phyloP scores from a whole-genome alignment of 1,140 invertebrate species.

The Brachionus rotundiformis region DNA sequence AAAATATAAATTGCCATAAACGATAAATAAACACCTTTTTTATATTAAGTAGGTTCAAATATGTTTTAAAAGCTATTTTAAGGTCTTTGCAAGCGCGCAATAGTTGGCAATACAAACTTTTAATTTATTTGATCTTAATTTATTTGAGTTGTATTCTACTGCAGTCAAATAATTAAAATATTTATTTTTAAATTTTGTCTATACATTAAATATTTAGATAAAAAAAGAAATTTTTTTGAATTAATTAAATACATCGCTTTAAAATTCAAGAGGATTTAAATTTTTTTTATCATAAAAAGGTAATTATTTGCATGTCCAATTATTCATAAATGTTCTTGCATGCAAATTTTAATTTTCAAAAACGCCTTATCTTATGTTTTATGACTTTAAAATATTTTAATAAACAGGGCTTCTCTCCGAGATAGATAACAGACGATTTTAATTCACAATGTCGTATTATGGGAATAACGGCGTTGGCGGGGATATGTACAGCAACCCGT shows the following conservation, averaged over 20 bases:
- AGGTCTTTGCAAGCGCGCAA: constrained; percentile 13
- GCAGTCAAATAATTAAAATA: background rate
- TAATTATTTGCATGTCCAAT: constrained; percentile 33
- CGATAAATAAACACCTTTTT: background rate
- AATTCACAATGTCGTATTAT: constrained; percentile 48
- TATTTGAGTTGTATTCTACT: background rate
- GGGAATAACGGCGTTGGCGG: constrained; percentile 51
- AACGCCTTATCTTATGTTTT: constrained; percentile 1
- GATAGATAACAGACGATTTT: background rate
- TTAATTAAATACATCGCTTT: background rate
- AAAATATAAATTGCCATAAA: background rate
- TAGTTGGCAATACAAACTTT: constrained; percentile 12
- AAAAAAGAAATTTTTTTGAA: background rate
- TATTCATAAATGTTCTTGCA: background rate
- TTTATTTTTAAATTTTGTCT: background rate
- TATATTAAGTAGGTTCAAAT: background rate
- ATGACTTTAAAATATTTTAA: background rate
- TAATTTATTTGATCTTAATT: background rate
- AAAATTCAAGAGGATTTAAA: background rate
- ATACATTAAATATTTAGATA: constrained; percentile 8
- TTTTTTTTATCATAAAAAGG: constrained; percentile 20
- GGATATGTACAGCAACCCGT: constrained; percentile 30
- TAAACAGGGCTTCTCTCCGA: background rate
- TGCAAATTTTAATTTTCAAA: constrained; percentile 8
- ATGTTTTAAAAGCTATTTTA: constrained; percentile 1